Evolutionary conservation across 2,888 invertebrate species (phyloP).

Genomic region (Drosophila robusta): DNA sequence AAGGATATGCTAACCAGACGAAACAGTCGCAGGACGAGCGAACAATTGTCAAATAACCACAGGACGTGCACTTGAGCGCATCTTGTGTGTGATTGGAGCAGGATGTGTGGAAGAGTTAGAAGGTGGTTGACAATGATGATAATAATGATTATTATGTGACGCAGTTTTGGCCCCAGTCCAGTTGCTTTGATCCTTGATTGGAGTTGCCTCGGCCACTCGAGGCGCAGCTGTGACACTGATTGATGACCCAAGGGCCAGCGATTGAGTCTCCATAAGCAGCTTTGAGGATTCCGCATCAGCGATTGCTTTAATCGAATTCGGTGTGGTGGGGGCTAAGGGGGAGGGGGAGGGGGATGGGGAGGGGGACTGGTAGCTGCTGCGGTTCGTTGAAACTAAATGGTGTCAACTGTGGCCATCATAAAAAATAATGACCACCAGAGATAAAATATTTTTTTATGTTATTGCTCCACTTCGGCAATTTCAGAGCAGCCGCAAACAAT

Average conservation of each 20-base stretch:
- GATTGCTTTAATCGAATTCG: conserved; percentile 71
- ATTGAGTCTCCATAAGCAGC: conserved; percentile 44
- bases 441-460: conserved; percentile 77
- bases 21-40: conserved; percentile 22
- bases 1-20: conserved; percentile 67
- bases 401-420: conserved; percentile 69
- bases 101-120: conserved; percentile 58
- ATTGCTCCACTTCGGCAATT: conserved; percentile 67
- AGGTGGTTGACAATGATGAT: conserved; percentile 12
- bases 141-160: neutral
- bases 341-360: neutral
- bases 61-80: conserved; percentile 78
- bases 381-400: conserved; percentile 58
- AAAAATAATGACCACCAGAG: conserved; percentile 72
- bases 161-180: conserved; percentile 24
- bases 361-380: neutral
- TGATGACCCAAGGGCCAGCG: conserved; percentile 56
- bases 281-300: conserved; percentile 64
- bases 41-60: conserved; percentile 73
- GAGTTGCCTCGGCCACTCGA: conserved; percentile 49
- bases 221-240: conserved; percentile 69
- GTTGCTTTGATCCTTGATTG: conserved; percentile 81
- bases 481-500: conserved; percentile 67
- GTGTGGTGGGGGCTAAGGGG: neutral
- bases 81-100: conserved; percentile 64